These are phyloP conservation scores for Pica pica DNA, from an alignment of 2,113 vertebrate genomes.

Conservation along the genomic window DNA sequence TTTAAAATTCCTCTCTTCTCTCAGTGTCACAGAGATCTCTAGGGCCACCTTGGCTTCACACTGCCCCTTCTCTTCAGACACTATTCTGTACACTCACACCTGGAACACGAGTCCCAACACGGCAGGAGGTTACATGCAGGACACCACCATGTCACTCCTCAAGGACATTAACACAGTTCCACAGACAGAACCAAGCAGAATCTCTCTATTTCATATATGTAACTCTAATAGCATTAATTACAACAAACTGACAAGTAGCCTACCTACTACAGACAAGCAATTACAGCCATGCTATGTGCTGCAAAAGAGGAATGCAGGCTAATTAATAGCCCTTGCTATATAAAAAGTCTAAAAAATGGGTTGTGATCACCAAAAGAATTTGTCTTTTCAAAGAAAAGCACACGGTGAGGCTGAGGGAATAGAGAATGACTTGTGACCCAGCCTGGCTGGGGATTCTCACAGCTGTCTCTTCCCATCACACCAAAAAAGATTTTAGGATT, in stretches of 20 bases:
- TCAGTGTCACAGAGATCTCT: not conserved
- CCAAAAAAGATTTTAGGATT: not conserved
- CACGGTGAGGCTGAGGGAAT: accelerated
- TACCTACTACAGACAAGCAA: not conserved
- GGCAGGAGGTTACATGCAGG: not conserved
- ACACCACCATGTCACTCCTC: not conserved
- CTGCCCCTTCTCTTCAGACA: not conserved
- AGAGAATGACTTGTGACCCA: not conserved
- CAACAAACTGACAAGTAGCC: not conserved
- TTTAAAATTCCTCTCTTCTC: not conserved
- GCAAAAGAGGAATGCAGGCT: not conserved
- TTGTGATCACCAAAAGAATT: not conserved
- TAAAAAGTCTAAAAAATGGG: not conserved
- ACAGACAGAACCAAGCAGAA: not conserved
- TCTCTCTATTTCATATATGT: not conserved
- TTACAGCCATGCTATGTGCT: not conserved
- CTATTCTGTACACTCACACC: not conserved
- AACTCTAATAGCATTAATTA: not conserved
- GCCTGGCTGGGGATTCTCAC: not conserved
- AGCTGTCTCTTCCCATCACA: not conserved
- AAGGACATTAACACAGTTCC: not conserved
- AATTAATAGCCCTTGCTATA: not conserved
- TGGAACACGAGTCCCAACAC: not conserved
- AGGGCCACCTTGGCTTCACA: not conserved
- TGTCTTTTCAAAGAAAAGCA: not conserved